Conservation (phyloP, 2,113 vertebrate species). For the Labrus mixtus region DNA sequence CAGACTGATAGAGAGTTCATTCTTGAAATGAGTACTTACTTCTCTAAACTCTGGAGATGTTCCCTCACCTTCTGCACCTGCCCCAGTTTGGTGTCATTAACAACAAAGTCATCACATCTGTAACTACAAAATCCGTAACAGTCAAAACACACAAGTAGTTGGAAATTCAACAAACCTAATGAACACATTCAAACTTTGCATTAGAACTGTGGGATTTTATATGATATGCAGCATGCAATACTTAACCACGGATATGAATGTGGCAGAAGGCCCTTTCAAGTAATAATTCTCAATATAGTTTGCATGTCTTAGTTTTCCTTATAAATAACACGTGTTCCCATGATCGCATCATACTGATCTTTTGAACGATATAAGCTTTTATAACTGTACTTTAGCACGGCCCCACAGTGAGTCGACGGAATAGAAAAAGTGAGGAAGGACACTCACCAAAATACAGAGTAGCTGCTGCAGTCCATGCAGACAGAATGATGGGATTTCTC, state of each 20-base stretch:
- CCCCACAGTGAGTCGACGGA: slow-evolving; percentile 3
- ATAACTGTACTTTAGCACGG: background rate
- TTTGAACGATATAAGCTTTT: background rate
- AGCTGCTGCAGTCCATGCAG: slow-evolving; percentile 99
- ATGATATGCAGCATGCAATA: background rate
- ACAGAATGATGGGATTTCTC: slow-evolving; percentile 92
- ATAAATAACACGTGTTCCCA: background rate
- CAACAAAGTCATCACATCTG: slow-evolving; percentile 97
- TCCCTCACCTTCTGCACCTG: slow-evolving; percentile 96
- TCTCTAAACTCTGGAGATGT: slow-evolving; percentile 97
- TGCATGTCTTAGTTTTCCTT: background rate
- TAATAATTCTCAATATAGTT: background rate
- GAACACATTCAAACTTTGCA: background rate
- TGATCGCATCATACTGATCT: background rate
- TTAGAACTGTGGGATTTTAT: background rate
- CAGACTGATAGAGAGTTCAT: background rate
- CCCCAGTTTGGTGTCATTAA: slow-evolving; percentile 96
- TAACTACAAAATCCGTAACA: slow-evolving; percentile 87
- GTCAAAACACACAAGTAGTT: background rate
- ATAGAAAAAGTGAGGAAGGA: background rate
- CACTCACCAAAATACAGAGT: slow-evolving; percentile 96
- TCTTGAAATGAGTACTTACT: slow-evolving; percentile 84
- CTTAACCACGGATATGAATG: background rate
- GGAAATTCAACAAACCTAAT: too few species aligned
- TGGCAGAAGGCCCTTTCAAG: background rate